Base-by-base conservation (phyloP, 2,113 vertebrate species). In the Equus przewalskii region DNA sequence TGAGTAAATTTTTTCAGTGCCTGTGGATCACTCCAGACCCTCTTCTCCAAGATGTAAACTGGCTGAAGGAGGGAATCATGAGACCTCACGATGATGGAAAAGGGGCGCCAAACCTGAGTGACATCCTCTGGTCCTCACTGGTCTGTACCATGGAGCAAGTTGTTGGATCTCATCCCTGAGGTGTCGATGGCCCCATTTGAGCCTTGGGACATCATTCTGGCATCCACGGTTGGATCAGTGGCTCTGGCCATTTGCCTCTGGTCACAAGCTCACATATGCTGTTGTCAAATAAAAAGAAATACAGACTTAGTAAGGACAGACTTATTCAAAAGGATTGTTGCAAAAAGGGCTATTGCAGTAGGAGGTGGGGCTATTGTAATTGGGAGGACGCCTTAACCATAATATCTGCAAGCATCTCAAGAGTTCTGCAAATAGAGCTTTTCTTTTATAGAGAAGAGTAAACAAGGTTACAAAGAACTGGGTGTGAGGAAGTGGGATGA, bases 251-350 rank as follows among this genome's bases (percentile, higher is more conserved):
- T 76, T 97, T 64, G 22, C 70, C 36, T 94, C 80, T 70, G 75
- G 10, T 64, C 85, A 70, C 69, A 84, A 86, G 92, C 33, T 84
- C 72, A 90, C 15, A 1, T 12, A 33, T 22, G 19, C 30, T 94
- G 3, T 75, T 79, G n/a, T n/a, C 70, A 94, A 82, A 96, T 82
- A 62, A 73, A 89, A 89, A 60, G 19, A 87, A 79, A 88, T 73
- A 44, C 15, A 72, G 75, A 70, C 49, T 95, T 79, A 87, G 56
- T 75, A 86, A 94, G 19, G 56, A 24, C 56, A 79, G 30, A 60
- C 15, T 79, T n/a, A 70, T 54, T 49, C 58, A 44, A 69, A 73
- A 93, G 15, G 26, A 83, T 70, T 51, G 49, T 96, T 83, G 21
- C 28, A 51, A 88, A 90, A 33, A 60, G 36, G 30, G 18, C 9